Conservation (phyloP, 92 coral and sea anemone genomes). For the Zoanthus sansibaricus region DNA sequence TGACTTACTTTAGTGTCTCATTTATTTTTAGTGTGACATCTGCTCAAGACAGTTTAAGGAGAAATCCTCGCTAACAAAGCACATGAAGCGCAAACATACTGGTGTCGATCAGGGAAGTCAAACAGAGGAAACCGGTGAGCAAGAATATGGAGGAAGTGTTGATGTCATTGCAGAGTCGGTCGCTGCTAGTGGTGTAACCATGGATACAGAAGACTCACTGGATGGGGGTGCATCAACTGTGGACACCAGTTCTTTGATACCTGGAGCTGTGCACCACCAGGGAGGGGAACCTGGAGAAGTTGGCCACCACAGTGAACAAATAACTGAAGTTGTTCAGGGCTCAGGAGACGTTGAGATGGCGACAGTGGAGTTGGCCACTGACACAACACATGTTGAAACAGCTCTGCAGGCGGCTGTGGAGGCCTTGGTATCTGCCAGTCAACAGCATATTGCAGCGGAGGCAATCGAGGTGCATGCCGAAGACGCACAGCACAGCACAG, state of each 20-base stretch:
- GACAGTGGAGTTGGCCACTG: conserved; percentile 85
- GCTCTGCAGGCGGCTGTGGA: conserved; percentile 94
- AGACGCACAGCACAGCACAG: conserved; percentile 62
- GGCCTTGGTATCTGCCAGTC: conserved; percentile 92
- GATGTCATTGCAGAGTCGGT: conserved; percentile 98
- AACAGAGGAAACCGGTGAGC: conserved; percentile 92
- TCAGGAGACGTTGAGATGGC: conserved; percentile 92
- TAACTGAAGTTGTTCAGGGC: conserved; percentile 74
- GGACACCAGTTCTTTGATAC: conserved; percentile 79
- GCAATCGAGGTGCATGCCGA: conserved; percentile 73
- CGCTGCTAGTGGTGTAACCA: conserved; percentile 92
- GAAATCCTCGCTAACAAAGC: conserved; percentile 97
- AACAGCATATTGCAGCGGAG: conserved; percentile 84
- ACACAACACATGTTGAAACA: conserved; percentile 81
- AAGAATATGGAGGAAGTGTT: conserved; percentile 80
- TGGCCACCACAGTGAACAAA: conserved; percentile 54
- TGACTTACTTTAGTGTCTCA: neutral
- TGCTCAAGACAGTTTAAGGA: conserved; percentile 96
- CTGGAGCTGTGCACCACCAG: conserved; percentile 53
- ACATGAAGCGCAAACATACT: conserved; percentile 97
- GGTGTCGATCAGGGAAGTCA: conserved; percentile 93
- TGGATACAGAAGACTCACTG: conserved; percentile 83
- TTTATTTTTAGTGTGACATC: conserved; percentile 76
- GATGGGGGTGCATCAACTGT: conserved; percentile 78
- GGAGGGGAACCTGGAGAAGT: conserved; percentile 40